These are phyloP conservation scores for Hirundo rustica DNA, from an alignment of 2,797 vertebrate genomes.

Conservation along the genomic window DNA sequence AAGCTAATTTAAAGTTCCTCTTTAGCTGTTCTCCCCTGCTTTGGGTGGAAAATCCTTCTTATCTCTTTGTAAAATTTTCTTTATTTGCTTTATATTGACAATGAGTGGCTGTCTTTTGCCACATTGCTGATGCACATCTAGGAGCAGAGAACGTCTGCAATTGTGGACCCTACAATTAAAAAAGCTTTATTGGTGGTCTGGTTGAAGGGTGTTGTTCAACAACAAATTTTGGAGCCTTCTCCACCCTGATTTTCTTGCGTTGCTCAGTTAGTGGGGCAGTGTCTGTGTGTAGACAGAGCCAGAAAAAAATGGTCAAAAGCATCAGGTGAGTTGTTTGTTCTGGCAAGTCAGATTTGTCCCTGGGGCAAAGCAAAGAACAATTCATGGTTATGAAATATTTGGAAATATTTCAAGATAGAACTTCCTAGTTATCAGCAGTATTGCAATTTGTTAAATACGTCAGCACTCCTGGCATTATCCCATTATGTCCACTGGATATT, in stretches of 20 bases:
- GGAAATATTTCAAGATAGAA: background rate
- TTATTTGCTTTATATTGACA: background rate
- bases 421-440: background rate
- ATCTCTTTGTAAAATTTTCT: constrained; percentile 35
- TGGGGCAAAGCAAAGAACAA: background rate
- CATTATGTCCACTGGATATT: background rate
- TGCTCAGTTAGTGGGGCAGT: background rate
- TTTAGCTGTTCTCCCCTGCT: background rate
- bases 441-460: background rate
- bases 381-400: background rate
- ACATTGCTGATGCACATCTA: background rate
- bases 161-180: background rate
- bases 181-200: background rate
- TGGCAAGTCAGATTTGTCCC: background rate
- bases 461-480: background rate
- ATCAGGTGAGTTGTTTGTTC: background rate
- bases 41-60: constrained; percentile 25
- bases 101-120: background rate
- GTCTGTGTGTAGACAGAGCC: background rate
- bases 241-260: background rate
- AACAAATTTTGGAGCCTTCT: background rate
- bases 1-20: constrained; percentile 37
- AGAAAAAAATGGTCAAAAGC: background rate
- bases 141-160: rapidly evolving
- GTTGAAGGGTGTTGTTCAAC: background rate